phyloP scores from a whole-genome alignment of 2,797 vertebrate species.

The Tragelaphus oryx region DNA sequence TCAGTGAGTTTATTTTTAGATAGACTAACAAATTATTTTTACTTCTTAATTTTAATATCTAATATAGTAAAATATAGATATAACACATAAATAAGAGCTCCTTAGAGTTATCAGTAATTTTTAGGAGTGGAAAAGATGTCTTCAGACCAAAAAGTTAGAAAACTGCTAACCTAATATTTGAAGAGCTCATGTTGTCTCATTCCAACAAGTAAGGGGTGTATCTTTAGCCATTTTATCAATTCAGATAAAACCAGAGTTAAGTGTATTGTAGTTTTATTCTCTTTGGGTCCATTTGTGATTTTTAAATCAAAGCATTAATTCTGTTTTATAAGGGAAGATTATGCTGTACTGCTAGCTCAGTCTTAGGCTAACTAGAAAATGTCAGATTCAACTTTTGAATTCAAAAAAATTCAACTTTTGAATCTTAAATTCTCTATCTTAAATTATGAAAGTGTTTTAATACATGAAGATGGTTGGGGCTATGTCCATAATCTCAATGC shows the following conservation, averaged over 20 bases:
- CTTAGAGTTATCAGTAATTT: background rate
- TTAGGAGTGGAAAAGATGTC: background rate
- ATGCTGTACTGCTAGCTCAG: background rate
- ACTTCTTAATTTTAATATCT: background rate
- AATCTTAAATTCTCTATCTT: background rate
- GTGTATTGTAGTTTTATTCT: background rate
- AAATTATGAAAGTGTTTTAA: background rate
- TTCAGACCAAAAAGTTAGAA: slow-evolving; percentile 2
- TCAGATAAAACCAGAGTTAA: slow-evolving; percentile 24
- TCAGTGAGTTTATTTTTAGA: background rate
- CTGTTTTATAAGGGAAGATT: slow-evolving; percentile 1
- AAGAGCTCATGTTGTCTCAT: background rate
- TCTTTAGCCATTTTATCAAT: slow-evolving; percentile 5
- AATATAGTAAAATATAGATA: slow-evolving; percentile 22
- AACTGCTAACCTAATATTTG: background rate
- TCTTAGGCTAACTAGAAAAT: background rate
- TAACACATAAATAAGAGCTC: slow-evolving; percentile 5
- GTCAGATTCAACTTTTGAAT: background rate
- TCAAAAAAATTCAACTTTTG: background rate
- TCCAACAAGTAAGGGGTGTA: background rate
- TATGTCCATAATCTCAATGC: background rate
- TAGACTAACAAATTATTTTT: background rate
- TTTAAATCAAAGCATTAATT: slow-evolving; percentile 15
- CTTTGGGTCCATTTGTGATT: background rate
- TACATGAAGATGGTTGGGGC: background rate